A percentile compares a stretch with the other conserved stretches of the same genome.
Conservation (phyloP, 2,888 invertebrate genomes). For the Xanthorhoe designata region DNA sequence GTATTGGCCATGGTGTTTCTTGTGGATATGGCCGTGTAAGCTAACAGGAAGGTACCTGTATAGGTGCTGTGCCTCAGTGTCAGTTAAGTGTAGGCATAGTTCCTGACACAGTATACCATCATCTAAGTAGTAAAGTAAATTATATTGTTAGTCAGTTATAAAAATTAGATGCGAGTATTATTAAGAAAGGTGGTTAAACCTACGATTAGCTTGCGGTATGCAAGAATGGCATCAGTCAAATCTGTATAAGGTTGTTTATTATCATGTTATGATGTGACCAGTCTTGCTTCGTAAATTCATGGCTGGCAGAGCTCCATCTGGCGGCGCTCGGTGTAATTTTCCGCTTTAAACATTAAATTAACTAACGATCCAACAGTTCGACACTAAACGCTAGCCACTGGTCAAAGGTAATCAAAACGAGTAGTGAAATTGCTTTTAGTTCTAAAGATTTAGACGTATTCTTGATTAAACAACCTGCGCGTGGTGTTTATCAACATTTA, state of each 20-base stretch:
- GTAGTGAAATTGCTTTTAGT: conserved; percentile 14
- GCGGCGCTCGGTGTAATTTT: conserved; percentile 69
- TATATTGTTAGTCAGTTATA: too few relatives aligned
- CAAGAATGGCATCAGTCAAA: neutral
- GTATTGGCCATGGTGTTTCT: too few relatives aligned
- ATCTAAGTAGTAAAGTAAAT: too few relatives aligned
- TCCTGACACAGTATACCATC: too few relatives aligned
- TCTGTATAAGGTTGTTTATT: neutral
- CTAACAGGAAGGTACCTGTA: too few relatives aligned
- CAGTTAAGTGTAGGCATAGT: too few relatives aligned
- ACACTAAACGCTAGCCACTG: conserved; percentile 33
- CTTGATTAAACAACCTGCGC: neutral
- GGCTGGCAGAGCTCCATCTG: conserved; percentile 73
- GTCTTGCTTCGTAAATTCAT: neutral
- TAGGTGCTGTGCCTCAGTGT: too few relatives aligned
- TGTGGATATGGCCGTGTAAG: too few relatives aligned
- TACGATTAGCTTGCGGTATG: neutral
- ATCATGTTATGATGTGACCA: neutral
- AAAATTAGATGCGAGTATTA: too few relatives aligned
- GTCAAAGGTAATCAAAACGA: conserved; percentile 29
- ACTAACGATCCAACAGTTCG: conserved; percentile 41
- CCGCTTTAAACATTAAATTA: conserved; percentile 62
- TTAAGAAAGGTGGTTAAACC: too few relatives aligned
- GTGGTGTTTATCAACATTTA: neutral
- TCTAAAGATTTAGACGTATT: neutral